Conservation (phyloP, 1,140 invertebrate genomes). For the Drosophila santomea region DNA sequence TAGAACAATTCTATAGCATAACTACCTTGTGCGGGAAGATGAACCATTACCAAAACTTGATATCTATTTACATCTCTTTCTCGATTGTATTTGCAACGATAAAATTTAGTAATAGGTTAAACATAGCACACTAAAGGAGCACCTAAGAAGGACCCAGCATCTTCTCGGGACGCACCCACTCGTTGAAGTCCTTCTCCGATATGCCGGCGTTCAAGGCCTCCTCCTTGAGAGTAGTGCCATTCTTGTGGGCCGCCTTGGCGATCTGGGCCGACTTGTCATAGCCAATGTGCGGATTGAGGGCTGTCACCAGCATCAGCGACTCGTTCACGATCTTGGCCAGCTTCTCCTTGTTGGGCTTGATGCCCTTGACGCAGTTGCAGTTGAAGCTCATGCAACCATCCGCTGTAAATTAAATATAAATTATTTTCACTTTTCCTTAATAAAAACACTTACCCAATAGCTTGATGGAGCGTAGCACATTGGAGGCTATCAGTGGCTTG, state of each 20-base stretch:
- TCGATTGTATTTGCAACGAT: neutral
- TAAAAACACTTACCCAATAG: conserved; percentile 87
- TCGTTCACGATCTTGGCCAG: conserved; percentile 3
- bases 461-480: conserved; percentile 4
- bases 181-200: conserved; percentile 6
- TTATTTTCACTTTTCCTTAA: too few species aligned
- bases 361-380: conserved; percentile 89
- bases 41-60: too few species aligned
- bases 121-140: too few species aligned
- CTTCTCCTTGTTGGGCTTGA: conserved; percentile 8
- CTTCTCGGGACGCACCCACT: conserved; percentile 4
- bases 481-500: neutral
- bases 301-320: conserved; percentile 2
- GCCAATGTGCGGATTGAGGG: conserved; percentile 8
- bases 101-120: neutral
- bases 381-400: conserved; percentile 95
- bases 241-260: conserved; percentile 2
- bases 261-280: conserved; percentile 7
- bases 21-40: neutral
- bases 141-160: conserved; percentile 85
- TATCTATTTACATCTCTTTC: too few species aligned
- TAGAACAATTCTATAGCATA: too few species aligned
- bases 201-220: neutral
- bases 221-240: conserved; percentile 6
- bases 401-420: conserved; percentile 68